These are phyloP conservation scores for Rhodeus uyekii DNA, from an alignment of 2,797 vertebrate genomes.

Conservation along the genomic window DNA sequence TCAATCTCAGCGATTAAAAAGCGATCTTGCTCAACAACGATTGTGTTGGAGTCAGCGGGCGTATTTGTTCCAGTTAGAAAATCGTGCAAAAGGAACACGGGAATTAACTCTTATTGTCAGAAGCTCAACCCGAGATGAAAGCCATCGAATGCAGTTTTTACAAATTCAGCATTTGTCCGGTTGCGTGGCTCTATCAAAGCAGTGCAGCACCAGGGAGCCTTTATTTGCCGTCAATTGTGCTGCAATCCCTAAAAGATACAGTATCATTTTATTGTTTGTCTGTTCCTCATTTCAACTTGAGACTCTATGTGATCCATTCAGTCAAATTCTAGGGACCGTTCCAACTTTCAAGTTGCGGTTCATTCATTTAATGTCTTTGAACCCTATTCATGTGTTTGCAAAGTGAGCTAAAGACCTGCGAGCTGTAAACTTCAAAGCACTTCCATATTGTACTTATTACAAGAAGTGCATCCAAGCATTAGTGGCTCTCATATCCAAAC, in stretches of 20 bases:
- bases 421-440: slow-evolving; percentile 35
- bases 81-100: slow-evolving; percentile 47
- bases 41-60: slow-evolving; percentile 62
- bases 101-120: slow-evolving; percentile 63
- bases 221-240: slow-evolving; percentile 63
- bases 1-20: slow-evolving; percentile 60
- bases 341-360: slow-evolving; percentile 26
- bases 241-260: slow-evolving; percentile 55
- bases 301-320: slow-evolving; percentile 33
- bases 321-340: slow-evolving; percentile 17
- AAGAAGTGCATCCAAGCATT: slow-evolving; percentile 41
- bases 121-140: slow-evolving; percentile 69
- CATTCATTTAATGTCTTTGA: slow-evolving; percentile 17
- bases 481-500: slow-evolving; percentile 31
- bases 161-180: slow-evolving; percentile 71
- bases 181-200: slow-evolving; percentile 70
- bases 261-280: slow-evolving; percentile 24
- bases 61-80: slow-evolving; percentile 69
- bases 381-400: slow-evolving; percentile 23
- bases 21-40: slow-evolving; percentile 62
- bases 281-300: neutral
- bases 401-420: slow-evolving; percentile 33
- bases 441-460: slow-evolving; percentile 30
- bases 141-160: slow-evolving; percentile 64
- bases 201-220: slow-evolving; percentile 58